Evolutionary conservation across 2,797 vertebrate species (phyloP).

Genomic region (Emys orbicularis): DNA sequence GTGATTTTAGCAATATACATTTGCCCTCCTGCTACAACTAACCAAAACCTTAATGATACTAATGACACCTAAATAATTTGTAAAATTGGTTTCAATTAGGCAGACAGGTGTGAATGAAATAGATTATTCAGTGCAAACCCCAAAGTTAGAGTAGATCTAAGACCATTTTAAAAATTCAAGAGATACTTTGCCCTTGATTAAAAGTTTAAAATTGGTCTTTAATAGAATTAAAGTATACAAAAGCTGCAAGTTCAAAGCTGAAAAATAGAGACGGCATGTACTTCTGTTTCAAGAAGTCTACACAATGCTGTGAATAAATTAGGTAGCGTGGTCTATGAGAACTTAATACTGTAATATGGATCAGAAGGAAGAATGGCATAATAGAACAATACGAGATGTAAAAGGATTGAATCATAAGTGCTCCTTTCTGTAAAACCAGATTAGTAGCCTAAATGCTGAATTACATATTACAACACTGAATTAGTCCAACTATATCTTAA

Average conservation of each 20-base stretch:
- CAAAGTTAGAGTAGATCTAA: background rate
- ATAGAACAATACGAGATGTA: background rate
- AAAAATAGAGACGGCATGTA: background rate
- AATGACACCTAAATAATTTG: background rate
- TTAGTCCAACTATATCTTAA: background rate
- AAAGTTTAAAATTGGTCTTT: background rate
- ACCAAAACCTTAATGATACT: background rate
- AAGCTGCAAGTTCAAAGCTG: background rate
- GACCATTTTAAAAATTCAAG: background rate
- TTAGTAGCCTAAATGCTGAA: background rate
- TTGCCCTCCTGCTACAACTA: background rate
- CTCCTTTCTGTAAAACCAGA: background rate
- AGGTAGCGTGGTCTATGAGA: background rate
- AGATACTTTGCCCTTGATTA: background rate
- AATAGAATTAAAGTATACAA: background rate
- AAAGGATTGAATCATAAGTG: background rate
- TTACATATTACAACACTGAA: conserved; percentile 26
- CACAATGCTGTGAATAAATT: background rate
- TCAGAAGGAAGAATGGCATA: background rate
- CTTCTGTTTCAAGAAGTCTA: conserved; percentile 6
- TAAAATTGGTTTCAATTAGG: background rate
- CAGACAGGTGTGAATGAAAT: background rate
- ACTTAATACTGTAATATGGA: background rate
- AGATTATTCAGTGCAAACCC: background rate
- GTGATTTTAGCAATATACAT: background rate